Percentiles rank a stretch among this genome's conserved stretches.
Conservation (phyloP, 2,888 invertebrate genomes). For the Vanessa cardui region DNA sequence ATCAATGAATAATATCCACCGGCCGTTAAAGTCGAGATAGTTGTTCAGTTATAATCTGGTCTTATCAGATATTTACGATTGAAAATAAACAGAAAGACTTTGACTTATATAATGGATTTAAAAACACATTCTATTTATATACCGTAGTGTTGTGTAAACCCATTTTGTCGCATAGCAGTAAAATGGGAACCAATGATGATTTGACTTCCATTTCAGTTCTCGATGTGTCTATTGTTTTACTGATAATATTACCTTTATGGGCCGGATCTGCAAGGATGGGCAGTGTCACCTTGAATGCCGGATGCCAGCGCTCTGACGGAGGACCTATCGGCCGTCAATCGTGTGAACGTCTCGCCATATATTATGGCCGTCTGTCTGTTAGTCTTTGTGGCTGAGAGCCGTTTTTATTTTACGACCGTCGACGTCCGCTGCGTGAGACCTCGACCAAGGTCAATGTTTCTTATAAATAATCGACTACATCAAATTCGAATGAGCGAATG, state of each 20-base stretch:
- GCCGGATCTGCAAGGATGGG: slow-evolving; percentile 77
- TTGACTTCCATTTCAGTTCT: slow-evolving; percentile 35
- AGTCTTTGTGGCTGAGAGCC: slow-evolving; percentile 67
- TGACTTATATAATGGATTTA: too few relatives aligned
- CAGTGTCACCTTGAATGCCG: slow-evolving; percentile 80
- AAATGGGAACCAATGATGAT: slow-evolving; percentile 18
- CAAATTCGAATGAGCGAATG: slow-evolving; percentile 14
- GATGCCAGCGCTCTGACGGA: slow-evolving; percentile 72
- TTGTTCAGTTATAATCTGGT: slow-evolving; percentile 19
- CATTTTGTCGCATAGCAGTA: slow-evolving; percentile 1
- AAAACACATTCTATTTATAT: too few relatives aligned
- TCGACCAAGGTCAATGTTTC: slow-evolving; percentile 70
- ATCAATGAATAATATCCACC: slow-evolving; percentile 24
- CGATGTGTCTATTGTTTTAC: slow-evolving; percentile 44
- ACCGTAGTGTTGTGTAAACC: neutral
- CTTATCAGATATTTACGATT: slow-evolving; percentile 24
- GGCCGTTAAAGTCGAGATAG: slow-evolving; percentile 18
- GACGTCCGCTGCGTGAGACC: slow-evolving; percentile 73
- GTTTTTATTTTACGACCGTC: slow-evolving; percentile 78
- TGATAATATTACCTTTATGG: slow-evolving; percentile 50
- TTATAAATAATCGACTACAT: slow-evolving; percentile 51
- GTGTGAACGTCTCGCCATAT: slow-evolving; percentile 73
- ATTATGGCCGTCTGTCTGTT: slow-evolving; percentile 70
- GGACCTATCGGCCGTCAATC: slow-evolving; percentile 80
- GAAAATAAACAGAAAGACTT: slow-evolving; percentile 22